Base-by-base conservation (phyloP, 2,888 invertebrate genomes). In the Lycophotia porphyrea region DNA sequence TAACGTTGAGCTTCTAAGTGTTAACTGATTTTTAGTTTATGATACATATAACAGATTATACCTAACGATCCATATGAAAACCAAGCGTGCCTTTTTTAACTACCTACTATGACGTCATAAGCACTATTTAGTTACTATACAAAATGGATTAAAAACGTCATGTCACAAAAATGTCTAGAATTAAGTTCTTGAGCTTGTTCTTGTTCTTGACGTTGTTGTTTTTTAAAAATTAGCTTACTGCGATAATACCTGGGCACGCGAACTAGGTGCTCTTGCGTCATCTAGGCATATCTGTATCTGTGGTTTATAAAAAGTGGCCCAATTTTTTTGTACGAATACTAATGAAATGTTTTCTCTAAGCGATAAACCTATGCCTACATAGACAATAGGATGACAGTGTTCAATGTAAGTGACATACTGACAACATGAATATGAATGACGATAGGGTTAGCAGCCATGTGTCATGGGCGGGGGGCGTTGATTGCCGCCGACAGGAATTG, bases 401-500 rank as follows among this genome's bases (percentile, higher is more conserved):
- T 77, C 36, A 66, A 60, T 72, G 44, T 34, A 60, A 60, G 49
- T 82, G 82, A 72, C 81, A 71, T 64, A 42, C 42, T 81, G 74
- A 63, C 78, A 74, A 44, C 72, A 78, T 85, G 72, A 85, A 84
- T 84, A 85, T 84, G 63, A 82, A 83, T 83, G 82, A 64, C 70
- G 70, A 31, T 85, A 82, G 85, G 81, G 71, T 85, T 84, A 68
- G 70, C 69, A 60, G 58, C 58, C 81, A 73, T 85, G 60, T 74
- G 72, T 84, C 82, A 84, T 77, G 73, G 67, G 71, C 71, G 81
- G 71, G 81, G 85, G 74, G 77, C 66, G 84, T 64, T 78, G 86
- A 83, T 85, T 83, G 85, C 78, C 21, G 64, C 34, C 9, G 84
- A 84, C 85, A 85, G 84, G 78, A 84, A 72, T 49, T 73, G 77